A percentile compares a stretch with the other conserved stretches of the same genome.
These are phyloP conservation scores for Nemotelus nigrinus DNA, from an alignment of 2,888 invertebrate species.

Conservation along the genomic window DNA sequence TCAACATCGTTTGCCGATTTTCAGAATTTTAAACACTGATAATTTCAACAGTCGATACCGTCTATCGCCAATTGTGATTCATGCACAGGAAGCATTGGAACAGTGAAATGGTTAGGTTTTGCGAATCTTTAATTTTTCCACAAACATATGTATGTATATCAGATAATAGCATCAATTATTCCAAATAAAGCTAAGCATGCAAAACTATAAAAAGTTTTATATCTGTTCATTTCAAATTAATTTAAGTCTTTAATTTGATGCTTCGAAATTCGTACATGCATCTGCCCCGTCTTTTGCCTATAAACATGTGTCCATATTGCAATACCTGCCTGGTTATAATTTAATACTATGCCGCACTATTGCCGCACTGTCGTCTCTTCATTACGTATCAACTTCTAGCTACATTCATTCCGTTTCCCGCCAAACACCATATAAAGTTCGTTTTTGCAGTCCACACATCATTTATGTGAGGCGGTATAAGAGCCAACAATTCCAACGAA, in stretches of 20 bases:
- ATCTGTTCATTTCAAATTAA: background rate
- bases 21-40: no score
- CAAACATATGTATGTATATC: no score
- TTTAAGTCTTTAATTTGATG: background rate
- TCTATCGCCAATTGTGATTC: no score
- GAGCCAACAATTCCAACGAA: background rate
- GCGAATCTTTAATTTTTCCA: no score
- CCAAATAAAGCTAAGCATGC: no score
- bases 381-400: no score
- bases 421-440: constrained; percentile 38
- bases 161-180: no score
- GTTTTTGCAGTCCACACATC: constrained; percentile 35
- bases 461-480: constrained; percentile 22
- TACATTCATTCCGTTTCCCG: background rate
- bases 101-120: no score
- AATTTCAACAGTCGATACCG: no score
- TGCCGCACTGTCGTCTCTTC: background rate
- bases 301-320: background rate
- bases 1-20: no score
- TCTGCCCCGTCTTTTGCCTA: background rate
- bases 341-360: background rate
- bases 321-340: constrained; percentile 6
- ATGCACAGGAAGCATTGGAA: no score
- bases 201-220: background rate
- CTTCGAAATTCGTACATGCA: background rate